These are phyloP conservation scores for Lysandra bellargus DNA, from an alignment of 2,888 invertebrate species.

Conservation along the genomic window DNA sequence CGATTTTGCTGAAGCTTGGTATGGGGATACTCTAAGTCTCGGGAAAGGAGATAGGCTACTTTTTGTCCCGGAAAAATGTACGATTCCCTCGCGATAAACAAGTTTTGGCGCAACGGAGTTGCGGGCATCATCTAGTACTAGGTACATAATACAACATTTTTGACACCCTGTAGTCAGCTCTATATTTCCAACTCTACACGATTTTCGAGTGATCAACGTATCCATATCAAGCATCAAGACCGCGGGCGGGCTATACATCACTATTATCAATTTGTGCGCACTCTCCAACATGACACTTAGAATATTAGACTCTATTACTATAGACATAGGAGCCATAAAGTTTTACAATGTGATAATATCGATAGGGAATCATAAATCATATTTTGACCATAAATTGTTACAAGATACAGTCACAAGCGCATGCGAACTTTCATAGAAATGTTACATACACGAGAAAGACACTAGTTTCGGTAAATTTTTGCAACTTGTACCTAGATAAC, in stretches of 20 bases:
- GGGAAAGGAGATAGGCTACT: too few relatives aligned
- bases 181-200: background rate
- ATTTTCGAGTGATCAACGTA: background rate
- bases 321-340: too few relatives aligned
- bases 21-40: too few relatives aligned
- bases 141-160: background rate
- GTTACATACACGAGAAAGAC: background rate
- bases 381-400: slow-evolving; percentile 9
- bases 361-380: background rate
- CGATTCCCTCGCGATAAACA: too few relatives aligned
- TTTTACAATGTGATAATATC: background rate
- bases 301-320: too few relatives aligned
- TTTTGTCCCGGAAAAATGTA: too few relatives aligned
- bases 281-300: background rate
- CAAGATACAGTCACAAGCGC: background rate
- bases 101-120: too few relatives aligned
- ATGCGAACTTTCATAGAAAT: background rate
- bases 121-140: too few relatives aligned
- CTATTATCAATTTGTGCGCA: slow-evolving; percentile 31
- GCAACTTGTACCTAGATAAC: too few relatives aligned
- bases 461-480: background rate
- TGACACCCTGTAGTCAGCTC: background rate
- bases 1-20: too few relatives aligned
- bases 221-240: slow-evolving; percentile 29
- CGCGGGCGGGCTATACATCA: slow-evolving; percentile 31